These are phyloP conservation scores for Sceloporus tristichus DNA, from an alignment of 2,113 vertebrate genomes.

Conservation along the genomic window DNA sequence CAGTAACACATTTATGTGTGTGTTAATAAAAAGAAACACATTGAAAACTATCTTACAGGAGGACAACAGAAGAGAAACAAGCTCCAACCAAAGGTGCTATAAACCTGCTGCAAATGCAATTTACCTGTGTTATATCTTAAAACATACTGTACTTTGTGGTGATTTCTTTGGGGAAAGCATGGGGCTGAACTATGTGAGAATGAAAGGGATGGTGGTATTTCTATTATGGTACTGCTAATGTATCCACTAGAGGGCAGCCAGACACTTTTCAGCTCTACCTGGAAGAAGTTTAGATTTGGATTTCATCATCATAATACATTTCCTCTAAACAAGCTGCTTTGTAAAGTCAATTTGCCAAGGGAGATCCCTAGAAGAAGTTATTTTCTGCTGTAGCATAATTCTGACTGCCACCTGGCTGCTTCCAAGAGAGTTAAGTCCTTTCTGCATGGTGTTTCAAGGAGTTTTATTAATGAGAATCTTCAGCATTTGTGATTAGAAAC, in stretches of 20 bases:
- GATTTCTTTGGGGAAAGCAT: not conserved
- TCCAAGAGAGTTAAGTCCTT: not conserved
- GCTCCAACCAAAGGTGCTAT: too few species aligned
- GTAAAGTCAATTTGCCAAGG: not conserved
- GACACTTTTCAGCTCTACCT: not conserved
- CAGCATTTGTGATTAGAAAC: not conserved
- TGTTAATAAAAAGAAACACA: too few species aligned
- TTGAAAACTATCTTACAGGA: too few species aligned
- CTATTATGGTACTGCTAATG: not conserved
- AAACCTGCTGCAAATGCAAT: too few species aligned
- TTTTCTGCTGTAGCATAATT: rapidly evolving
- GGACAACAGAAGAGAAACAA: too few species aligned
- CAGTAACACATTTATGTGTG: too few species aligned
- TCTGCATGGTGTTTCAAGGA: not conserved
- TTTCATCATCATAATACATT: not conserved
- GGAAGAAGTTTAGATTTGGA: not conserved
- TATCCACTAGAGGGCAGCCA: conserved; percentile 5
- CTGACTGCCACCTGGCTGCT: rapidly evolving
- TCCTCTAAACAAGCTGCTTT: not conserved
- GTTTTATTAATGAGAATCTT: not conserved
- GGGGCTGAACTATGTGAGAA: not conserved
- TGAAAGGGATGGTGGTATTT: not conserved
- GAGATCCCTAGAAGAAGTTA: not conserved
- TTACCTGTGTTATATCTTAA: too few species aligned
- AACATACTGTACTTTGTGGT: too few species aligned